A percentile compares a stretch with the other conserved stretches of the same genome.
Conservation (phyloP, 2,797 vertebrate species). For the Thunnus albacares region DNA sequence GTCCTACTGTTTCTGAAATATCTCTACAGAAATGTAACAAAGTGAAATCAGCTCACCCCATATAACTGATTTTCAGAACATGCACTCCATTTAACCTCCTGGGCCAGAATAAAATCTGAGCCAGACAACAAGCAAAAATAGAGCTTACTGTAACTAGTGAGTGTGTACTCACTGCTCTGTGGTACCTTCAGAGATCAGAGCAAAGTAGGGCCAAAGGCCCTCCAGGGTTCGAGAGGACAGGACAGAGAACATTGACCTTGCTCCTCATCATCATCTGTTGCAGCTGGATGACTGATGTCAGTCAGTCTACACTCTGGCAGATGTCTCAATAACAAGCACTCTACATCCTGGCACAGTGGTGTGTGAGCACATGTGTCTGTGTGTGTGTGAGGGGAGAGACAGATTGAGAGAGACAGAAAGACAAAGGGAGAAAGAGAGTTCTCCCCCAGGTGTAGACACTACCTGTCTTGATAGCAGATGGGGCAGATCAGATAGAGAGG, state of each 20-base stretch:
- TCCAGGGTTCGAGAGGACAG: conserved; percentile 43
- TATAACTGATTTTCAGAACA: conserved; percentile 37
- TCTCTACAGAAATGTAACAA: conserved; percentile 21
- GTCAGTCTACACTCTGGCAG: conserved; percentile 61
- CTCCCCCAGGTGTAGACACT: conserved; percentile 67
- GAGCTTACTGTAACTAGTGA: conserved; percentile 12
- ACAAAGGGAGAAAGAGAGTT: conserved; percentile 62
- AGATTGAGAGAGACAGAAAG: conserved; percentile 65
- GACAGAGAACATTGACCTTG: conserved; percentile 55
- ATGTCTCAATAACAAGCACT: conserved; percentile 68
- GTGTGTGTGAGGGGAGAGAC: conserved; percentile 36
- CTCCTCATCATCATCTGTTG: conserved; percentile 64
- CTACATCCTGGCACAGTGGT: conserved; percentile 41
- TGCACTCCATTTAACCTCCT: conserved; percentile 31
- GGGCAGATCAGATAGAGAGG: conserved; percentile 70
- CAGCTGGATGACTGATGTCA: conserved; percentile 66
- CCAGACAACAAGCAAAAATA: conserved; percentile 16
- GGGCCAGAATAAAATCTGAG: conserved; percentile 13
- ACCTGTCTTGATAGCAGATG: conserved; percentile 81
- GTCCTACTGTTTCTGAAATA: conserved; percentile 12
- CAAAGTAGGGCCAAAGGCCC: conserved; percentile 38
- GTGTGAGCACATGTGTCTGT: conserved; percentile 33
- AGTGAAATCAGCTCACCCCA: conserved; percentile 15
- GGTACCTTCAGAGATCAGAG: conserved; percentile 33
- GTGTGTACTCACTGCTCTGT: conserved; percentile 29